These are phyloP conservation scores for Prietella phreatophila DNA, from an alignment of 2,113 vertebrate species.

Conservation along the genomic window DNA sequence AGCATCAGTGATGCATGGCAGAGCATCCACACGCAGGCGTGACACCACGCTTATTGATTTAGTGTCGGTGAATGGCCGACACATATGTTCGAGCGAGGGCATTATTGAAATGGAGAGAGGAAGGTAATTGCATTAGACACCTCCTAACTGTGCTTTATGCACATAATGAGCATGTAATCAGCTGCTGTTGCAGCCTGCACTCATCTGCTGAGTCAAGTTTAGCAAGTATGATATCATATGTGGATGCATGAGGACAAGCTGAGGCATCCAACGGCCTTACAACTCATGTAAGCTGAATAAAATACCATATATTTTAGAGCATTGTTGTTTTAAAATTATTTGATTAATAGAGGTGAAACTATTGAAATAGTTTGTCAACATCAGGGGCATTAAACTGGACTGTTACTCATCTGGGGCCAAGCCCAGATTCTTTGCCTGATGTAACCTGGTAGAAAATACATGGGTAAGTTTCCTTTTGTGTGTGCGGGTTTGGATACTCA, in stretches of 20 bases:
- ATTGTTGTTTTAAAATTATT: not conserved
- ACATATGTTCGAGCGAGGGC: constrained; percentile 59
- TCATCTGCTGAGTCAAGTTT: constrained; percentile 62
- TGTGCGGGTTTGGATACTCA: too few species aligned
- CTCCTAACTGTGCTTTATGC: constrained; percentile 69
- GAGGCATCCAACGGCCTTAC: constrained; percentile 6
- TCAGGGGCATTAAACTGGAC: too few species aligned
- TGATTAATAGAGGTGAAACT: not conserved
- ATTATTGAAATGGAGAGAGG: constrained; percentile 69
- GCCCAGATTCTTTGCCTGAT: too few species aligned
- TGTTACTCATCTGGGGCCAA: too few species aligned
- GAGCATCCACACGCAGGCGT: constrained; percentile 55
- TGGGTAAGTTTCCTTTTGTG: too few species aligned
- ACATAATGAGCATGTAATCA: constrained; percentile 69
- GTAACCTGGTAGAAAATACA: too few species aligned
- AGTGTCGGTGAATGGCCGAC: constrained; percentile 61
- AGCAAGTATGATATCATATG: constrained; percentile 50
- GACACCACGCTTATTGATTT: constrained; percentile 72
- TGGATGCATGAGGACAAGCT: constrained; percentile 23
- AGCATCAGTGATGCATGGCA: constrained; percentile 32
- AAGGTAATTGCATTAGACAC: constrained; percentile 73
- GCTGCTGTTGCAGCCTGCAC: constrained; percentile 45
- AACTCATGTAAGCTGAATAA: not conserved
- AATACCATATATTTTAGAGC: not conserved
- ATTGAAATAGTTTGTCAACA: not conserved